Evolutionary conservation across 2,888 invertebrate species (phyloP), one percentile per base, ranked within the genome.

Genomic region (Linyphia triangularis): DNA sequence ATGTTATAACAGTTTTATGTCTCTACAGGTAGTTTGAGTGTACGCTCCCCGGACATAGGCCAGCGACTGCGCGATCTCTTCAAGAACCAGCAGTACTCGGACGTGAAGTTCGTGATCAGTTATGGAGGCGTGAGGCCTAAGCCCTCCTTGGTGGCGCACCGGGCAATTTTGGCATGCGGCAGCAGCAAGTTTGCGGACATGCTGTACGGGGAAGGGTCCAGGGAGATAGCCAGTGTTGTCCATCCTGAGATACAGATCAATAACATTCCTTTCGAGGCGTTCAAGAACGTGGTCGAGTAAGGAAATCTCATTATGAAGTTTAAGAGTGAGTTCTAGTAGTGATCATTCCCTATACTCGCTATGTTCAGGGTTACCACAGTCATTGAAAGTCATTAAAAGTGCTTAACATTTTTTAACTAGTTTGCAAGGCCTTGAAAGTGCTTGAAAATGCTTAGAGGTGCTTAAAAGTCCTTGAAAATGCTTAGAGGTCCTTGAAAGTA

Each of bases 281-380:
- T 85, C 51, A 70, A 30, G 6, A 72, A 43, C 33, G 61, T 85
- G 16, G 79, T 85, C n/a, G 61, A 79, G 85, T 85, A 79, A 79
- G 85, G 30, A 13, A 33, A 22, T 9, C n/a, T n/a, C n/a, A n/a
- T n/a, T n/a, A n/a, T n/a, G n/a, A n/a, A n/a, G n/a, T n/a, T n/a
- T n/a, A n/a, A n/a, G n/a, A n/a, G n/a, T n/a, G n/a, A n/a, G n/a
- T n/a, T n/a, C n/a, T n/a, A n/a, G n/a, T n/a, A n/a, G n/a, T n/a
- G n/a, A n/a, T n/a, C n/a, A n/a, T n/a, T n/a, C n/a, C n/a, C n/a
- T n/a, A n/a, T n/a, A n/a, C n/a, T n/a, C n/a, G n/a, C n/a, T n/a
- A n/a, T n/a, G n/a, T n/a, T n/a, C n/a, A n/a, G n/a, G n/a, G n/a
- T n/a, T n/a, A n/a, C n/a, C n/a, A n/a, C n/a, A n/a, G n/a, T n/a